Evolutionary conservation across 2,113 vertebrate species (phyloP).

Genomic region (Hypocryptadius cinnamomeus): DNA sequence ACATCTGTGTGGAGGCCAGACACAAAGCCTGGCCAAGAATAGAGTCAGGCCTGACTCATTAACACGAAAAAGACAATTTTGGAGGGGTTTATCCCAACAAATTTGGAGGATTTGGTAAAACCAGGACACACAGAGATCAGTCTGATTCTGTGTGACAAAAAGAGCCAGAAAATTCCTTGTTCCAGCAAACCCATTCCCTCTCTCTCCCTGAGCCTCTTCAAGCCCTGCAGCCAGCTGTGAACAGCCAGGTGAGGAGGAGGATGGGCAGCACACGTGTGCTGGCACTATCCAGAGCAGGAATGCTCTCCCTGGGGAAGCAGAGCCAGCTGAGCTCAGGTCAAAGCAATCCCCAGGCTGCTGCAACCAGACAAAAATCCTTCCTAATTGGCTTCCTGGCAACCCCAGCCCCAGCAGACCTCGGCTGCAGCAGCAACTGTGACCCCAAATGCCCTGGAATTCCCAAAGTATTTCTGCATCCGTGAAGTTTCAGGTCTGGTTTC

Average conservation of each 20-base stretch:
- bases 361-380: conserved; percentile 15
- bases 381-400: conserved; percentile 9
- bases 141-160: not conserved
- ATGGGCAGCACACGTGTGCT: not conserved
- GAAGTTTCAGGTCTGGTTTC: not conserved
- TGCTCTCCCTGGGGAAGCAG: not conserved
- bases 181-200: not conserved
- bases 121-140: not conserved
- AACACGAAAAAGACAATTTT: too few species aligned
- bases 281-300: not conserved
- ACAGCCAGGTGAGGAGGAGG: not conserved
- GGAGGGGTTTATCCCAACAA: not conserved
- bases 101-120: not conserved
- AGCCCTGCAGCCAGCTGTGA: not conserved
- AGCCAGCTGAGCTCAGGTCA: conserved; percentile 37
- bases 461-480: not conserved
- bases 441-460: not conserved
- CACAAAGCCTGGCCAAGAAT: not conserved
- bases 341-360: conserved; percentile 13
- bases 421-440: not conserved
- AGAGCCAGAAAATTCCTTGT: not conserved
- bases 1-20: accelerated
- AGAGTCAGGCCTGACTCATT: not conserved
- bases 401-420: not conserved
- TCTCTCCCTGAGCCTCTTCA: not conserved